These are phyloP conservation scores for Oryzias sinensis DNA, from an alignment of 2,797 vertebrate species.

Conservation along the genomic window DNA sequence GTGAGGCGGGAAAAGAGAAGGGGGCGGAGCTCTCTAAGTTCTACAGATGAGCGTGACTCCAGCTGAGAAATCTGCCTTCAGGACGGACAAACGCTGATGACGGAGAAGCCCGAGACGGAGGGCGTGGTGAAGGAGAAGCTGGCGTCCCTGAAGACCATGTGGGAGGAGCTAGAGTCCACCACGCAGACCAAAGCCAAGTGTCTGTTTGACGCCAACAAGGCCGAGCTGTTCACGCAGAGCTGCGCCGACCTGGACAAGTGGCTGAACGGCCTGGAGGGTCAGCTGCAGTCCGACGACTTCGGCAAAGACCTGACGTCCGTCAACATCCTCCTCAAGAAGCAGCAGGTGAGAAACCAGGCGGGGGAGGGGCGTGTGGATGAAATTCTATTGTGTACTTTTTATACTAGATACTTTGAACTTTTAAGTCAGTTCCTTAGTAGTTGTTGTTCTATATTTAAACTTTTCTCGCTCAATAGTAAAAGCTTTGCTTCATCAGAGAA, in stretches of 20 bases:
- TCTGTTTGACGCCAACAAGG: conserved; percentile 97
- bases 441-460: too few species aligned
- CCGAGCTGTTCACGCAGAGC: conserved; percentile 97
- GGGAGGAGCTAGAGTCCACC: conserved; percentile 93
- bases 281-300: conserved; percentile 94
- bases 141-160: conserved; percentile 84
- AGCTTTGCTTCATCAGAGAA: too few species aligned
- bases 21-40: background rate
- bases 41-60: background rate
- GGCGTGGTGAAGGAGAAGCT: conserved; percentile 90
- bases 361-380: too few species aligned
- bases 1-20: conserved; percentile 54
- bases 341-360: conserved; percentile 84
- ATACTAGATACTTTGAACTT: too few species aligned
- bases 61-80: conserved; percentile 37
- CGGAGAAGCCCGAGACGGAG: conserved; percentile 94
- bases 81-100: conserved; percentile 90
- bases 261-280: conserved; percentile 87
- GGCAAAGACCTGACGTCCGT: conserved; percentile 98
- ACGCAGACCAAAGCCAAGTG: conserved; percentile 97
- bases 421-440: too few species aligned
- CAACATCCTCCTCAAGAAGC: conserved; percentile 97
- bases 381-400: too few species aligned
- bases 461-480: too few species aligned
- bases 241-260: conserved; percentile 97